Evolutionary conservation across 2,888 invertebrate species (phyloP).

Genomic region (Lasioglossum villosulum): DNA sequence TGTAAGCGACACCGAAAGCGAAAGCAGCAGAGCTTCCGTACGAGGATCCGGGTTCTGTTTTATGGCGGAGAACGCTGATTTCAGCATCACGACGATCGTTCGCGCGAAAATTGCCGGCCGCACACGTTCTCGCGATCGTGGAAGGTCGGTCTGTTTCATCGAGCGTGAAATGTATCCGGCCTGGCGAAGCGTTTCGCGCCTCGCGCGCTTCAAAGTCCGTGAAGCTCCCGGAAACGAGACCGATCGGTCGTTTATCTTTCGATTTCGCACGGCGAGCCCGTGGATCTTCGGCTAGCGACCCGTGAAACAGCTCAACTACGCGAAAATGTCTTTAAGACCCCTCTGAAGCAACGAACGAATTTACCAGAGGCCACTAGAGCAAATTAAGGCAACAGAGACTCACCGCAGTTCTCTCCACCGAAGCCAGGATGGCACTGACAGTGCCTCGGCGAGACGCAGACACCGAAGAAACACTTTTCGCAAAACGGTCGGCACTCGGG

Average conservation of each 20-base stretch:
- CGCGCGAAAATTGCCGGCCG: conserved; percentile 50
- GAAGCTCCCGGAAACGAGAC: conserved; percentile 13
- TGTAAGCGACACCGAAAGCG: too few species aligned
- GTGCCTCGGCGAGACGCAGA: conserved; percentile 86
- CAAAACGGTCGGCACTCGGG: conserved; percentile 83
- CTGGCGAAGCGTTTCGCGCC: conserved; percentile 23
- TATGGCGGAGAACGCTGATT: conserved; percentile 18
- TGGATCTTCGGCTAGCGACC: background rate
- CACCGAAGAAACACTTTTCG: conserved; percentile 85
- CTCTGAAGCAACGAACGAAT: background rate
- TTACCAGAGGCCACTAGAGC: background rate
- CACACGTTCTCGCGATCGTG: conserved; percentile 44
- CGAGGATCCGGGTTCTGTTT: background rate
- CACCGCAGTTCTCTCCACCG: conserved; percentile 88
- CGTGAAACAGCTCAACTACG: background rate
- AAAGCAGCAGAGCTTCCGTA: background rate
- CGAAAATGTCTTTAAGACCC: background rate
- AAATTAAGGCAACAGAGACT: conserved; percentile 54
- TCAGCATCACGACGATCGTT: conserved; percentile 22
- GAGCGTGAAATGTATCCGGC: conserved; percentile 67
- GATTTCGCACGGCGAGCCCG: background rate
- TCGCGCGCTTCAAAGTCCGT: conserved; percentile 17
- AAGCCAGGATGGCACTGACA: conserved; percentile 89
- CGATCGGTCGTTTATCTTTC: background rate
- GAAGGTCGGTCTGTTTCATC: conserved; percentile 68